Percentiles rank a stretch among this genome's conserved stretches.
Evolutionary conservation across 1,140 invertebrate genomes (phyloP).

Genomic region (Rhysida immarginata): DNA sequence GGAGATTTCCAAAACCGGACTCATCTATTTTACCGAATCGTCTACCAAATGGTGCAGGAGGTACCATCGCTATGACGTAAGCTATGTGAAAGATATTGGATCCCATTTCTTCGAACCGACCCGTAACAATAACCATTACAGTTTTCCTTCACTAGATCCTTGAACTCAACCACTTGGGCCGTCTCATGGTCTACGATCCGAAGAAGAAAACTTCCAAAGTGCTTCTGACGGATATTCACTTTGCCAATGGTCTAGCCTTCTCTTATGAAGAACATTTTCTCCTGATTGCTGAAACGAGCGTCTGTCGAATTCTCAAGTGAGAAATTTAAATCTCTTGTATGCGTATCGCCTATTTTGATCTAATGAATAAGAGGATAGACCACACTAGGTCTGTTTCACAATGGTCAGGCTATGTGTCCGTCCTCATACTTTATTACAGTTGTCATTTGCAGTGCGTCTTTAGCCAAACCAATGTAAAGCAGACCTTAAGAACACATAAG

Average conservation of each 20-base stretch:
- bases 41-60: slow-evolving; percentile 26
- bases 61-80: slow-evolving; percentile 26
- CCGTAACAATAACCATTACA: too few relatives aligned
- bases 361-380: too few relatives aligned
- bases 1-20: slow-evolving; percentile 22
- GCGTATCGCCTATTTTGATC: too few relatives aligned
- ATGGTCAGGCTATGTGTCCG: too few relatives aligned
- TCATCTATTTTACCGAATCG: slow-evolving; percentile 28
- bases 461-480: too few relatives aligned
- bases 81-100: too few relatives aligned
- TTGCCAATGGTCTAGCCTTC: slow-evolving; percentile 61
- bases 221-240: slow-evolving; percentile 49
- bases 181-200: slow-evolving; percentile 38
- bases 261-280: slow-evolving; percentile 58
- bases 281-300: slow-evolving; percentile 46
- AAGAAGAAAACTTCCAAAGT: slow-evolving; percentile 45
- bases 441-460: too few relatives aligned
- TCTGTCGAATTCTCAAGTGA: slow-evolving; percentile 34
- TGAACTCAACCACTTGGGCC: slow-evolving; percentile 21
- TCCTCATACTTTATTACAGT: too few relatives aligned
- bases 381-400: too few relatives aligned
- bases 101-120: too few relatives aligned
- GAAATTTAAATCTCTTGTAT: background rate
- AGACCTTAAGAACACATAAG: too few relatives aligned
- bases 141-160: slow-evolving; percentile 1